phyloP scores from a whole-genome alignment of 1,140 invertebrate species.

The Pentalonia nigronervosa region DNA sequence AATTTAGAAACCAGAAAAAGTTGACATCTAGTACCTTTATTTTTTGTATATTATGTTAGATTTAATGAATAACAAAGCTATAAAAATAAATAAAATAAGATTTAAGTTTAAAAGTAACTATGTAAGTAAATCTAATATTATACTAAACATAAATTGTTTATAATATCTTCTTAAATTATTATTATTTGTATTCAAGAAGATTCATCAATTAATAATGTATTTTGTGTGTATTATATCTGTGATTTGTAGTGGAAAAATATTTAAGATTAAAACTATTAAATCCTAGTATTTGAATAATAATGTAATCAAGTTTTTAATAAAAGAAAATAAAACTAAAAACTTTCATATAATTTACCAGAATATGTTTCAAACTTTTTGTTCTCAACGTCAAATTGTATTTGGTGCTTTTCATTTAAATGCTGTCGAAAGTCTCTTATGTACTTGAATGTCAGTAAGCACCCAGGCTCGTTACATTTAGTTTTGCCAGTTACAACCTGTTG shows the following conservation, averaged over 20 bases:
- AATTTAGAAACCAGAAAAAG: too few relatives aligned
- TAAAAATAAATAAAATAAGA: too few relatives aligned
- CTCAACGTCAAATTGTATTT: conserved; percentile 33
- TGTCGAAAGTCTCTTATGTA: conserved; percentile 32
- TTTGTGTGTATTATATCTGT: neutral
- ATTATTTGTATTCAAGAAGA: neutral
- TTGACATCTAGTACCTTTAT: too few relatives aligned
- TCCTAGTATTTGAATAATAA: neutral
- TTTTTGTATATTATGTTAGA: too few relatives aligned
- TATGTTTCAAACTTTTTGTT: neutral
- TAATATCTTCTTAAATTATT: too few relatives aligned
- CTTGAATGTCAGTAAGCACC: conserved; percentile 12
- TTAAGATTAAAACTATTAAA: neutral
- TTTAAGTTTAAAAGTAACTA: too few relatives aligned
- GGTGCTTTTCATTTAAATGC: conserved; percentile 36
- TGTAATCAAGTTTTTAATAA: neutral
- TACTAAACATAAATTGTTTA: too few relatives aligned
- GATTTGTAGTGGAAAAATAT: neutral
- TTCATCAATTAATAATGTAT: neutral
- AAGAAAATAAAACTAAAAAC: neutral
- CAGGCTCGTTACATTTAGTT: conserved; percentile 29
- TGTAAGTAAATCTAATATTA: too few relatives aligned
- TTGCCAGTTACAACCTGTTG: conserved; percentile 20
- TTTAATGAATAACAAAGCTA: too few relatives aligned
- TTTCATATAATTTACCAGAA: conserved; percentile 14